Percentiles rank a stretch among this genome's conserved stretches.
Evolutionary conservation across 2,113 vertebrate genomes (phyloP).

Genomic region (Acrocephalus arundinaceus): DNA sequence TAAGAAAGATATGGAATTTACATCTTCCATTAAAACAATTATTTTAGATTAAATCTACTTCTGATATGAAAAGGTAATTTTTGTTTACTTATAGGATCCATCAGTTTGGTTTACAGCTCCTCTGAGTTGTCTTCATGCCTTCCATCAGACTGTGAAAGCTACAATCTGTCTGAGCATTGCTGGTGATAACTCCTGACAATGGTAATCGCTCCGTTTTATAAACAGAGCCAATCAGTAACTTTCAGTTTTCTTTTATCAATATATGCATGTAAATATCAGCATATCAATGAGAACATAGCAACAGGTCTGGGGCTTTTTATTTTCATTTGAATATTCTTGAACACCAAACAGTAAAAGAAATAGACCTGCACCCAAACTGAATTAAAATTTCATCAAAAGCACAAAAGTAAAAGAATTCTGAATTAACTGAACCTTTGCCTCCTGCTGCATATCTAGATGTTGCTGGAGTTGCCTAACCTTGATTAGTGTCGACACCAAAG

Average conservation of each 20-base stretch:
- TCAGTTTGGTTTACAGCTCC: neutral
- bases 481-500: conserved; percentile 64
- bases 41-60: neutral
- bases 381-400: conserved; percentile 70
- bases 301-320: neutral
- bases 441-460: conserved; percentile 57
- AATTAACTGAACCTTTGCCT: conserved; percentile 59
- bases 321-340: conserved; percentile 19
- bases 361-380: conserved; percentile 42
- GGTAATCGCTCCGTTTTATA: neutral
- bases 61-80: neutral
- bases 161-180: neutral
- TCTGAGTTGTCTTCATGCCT: neutral
- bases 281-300: neutral
- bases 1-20: neutral
- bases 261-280: neutral
- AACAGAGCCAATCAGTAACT: neutral
- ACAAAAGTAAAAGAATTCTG: conserved; percentile 48
- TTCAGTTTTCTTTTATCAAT: neutral
- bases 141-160: neutral
- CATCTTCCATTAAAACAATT: neutral
- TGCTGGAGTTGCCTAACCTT: conserved; percentile 49
- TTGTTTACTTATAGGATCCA: neutral
- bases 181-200: neutral
- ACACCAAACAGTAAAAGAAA: conserved; percentile 6